phyloP scores from a whole-genome alignment of 2,888 invertebrate genomes.

The Heliconius charithonia region DNA sequence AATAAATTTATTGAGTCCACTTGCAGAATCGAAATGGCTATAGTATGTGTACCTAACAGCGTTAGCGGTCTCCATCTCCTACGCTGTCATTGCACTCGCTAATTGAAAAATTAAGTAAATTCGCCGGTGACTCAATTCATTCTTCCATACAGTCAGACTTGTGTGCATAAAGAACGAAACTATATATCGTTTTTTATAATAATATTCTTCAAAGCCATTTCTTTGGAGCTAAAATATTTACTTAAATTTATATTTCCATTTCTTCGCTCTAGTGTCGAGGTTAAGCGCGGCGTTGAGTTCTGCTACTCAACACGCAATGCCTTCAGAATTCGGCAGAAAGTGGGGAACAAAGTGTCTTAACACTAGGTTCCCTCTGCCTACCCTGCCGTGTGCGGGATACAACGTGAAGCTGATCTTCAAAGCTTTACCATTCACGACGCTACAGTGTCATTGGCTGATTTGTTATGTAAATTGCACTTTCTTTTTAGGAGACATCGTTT shows the following conservation, averaged over 20 bases:
- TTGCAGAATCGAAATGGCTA: neutral
- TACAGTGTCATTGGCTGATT: constrained; percentile 6
- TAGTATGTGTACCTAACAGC: neutral
- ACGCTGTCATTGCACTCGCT: neutral
- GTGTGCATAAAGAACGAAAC: neutral
- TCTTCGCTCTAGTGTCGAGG: too few species aligned
- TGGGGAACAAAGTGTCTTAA: too few species aligned
- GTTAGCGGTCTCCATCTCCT: neutral
- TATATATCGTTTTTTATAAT: neutral
- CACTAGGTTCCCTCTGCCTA: too few species aligned
- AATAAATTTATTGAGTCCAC: neutral
- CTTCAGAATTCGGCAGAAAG: too few species aligned
- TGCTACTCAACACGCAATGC: too few species aligned
- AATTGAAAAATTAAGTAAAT: constrained; percentile 1
- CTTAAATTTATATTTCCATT: too few species aligned
- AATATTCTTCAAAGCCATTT: constrained; percentile 9
- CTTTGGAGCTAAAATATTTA: too few species aligned
- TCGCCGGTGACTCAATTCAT: neutral
- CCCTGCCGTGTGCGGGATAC: too few species aligned
- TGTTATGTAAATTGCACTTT: constrained; percentile 33
- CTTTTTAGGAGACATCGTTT: constrained; percentile 26
- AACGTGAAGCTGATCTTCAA: too few species aligned
- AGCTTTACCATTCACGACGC: constrained; percentile 18
- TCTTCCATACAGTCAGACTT: neutral
- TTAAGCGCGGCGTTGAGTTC: too few species aligned